A percentile compares a stretch with the other conserved stretches of the same genome.
These are phyloP conservation scores for Sitobion miscanthi DNA, from an alignment of 1,140 invertebrate genomes.

Conservation along the genomic window DNA sequence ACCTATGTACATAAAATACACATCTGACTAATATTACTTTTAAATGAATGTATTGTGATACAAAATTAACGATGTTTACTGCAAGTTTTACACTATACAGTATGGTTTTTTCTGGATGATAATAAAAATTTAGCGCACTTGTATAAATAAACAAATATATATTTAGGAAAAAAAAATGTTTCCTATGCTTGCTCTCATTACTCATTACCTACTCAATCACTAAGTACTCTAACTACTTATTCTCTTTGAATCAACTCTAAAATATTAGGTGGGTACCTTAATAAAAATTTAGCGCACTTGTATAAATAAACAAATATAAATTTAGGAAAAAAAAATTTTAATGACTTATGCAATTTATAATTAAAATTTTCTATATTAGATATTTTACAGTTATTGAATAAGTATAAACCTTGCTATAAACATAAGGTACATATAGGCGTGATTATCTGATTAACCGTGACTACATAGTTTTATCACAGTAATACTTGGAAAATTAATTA, in stretches of 20 bases:
- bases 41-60: background rate
- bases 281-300: too few relatives aligned
- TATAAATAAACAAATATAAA: background rate
- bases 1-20: background rate
- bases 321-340: background rate
- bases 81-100: background rate
- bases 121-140: background rate
- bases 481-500: too few relatives aligned
- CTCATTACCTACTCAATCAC: background rate
- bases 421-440: too few relatives aligned
- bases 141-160: background rate
- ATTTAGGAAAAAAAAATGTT: background rate
- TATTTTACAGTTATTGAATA: background rate
- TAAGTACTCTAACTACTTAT: background rate
- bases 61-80: background rate
- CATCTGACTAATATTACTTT: background rate
- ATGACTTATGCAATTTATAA: background rate
- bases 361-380: background rate
- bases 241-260: background rate
- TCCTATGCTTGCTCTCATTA: background rate
- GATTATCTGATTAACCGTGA: too few relatives aligned
- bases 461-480: too few relatives aligned
- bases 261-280: background rate
- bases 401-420: background rate
- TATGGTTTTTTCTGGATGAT: background rate